Percentiles rank a stretch among this genome's conserved stretches.
phyloP scores from a whole-genome alignment of 2,797 vertebrate species.

The Apodemus agrarius region DNA sequence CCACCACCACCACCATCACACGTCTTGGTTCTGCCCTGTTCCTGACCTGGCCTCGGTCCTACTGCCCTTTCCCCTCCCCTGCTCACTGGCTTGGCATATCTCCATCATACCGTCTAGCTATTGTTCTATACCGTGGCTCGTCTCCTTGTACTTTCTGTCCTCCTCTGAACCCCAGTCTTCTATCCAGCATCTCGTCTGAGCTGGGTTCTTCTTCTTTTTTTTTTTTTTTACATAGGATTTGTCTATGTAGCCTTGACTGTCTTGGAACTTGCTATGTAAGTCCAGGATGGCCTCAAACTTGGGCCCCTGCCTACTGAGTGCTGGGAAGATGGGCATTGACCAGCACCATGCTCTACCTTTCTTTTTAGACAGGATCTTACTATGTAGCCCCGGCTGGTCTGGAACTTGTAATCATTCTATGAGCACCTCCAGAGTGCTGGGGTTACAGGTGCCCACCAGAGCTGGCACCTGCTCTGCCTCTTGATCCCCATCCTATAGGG shows the following conservation, averaged over 20 bases:
- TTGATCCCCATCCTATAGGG: constrained; percentile 15
- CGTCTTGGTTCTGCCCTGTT: constrained; percentile 4
- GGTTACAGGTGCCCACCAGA: neutral
- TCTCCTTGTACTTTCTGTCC: constrained; percentile 45
- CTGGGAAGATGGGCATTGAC: neutral
- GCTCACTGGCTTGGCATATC: neutral
- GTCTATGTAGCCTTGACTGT: neutral
- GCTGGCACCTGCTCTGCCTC: neutral
- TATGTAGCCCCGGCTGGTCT: neutral
- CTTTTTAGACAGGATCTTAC: neutral
- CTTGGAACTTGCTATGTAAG: neutral
- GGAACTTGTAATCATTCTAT: neutral
- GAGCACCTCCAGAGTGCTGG: neutral
- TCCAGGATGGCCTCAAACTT: neutral
- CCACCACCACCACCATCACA: too few species aligned
- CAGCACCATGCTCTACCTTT: neutral
- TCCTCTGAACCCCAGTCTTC: constrained; percentile 40
- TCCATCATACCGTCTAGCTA: constrained; percentile 14
- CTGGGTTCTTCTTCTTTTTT: neutral
- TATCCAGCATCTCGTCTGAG: constrained; percentile 2
- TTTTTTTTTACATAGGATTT: neutral
- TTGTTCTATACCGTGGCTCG: constrained; percentile 27
- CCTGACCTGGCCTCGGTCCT: constrained; percentile 44
- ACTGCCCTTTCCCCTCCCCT: constrained; percentile 45
- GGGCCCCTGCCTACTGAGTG: neutral